Evolutionary conservation across 1,140 invertebrate genomes (phyloP), one percentile per base, ranked within the genome.

Genomic region (Periplaneta americana): DNA sequence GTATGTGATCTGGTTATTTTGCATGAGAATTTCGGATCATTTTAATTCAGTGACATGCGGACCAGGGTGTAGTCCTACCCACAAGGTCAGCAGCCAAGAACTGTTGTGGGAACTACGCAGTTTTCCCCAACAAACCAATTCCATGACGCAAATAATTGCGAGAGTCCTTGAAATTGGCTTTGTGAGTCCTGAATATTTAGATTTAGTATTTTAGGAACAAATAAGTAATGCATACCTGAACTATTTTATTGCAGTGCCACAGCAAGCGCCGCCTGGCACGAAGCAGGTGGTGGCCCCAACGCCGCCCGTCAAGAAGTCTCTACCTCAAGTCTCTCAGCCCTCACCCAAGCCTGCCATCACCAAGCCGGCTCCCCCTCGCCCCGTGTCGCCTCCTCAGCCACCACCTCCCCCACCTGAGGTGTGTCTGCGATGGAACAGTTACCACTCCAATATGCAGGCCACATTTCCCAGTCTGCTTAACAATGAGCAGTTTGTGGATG

Each of bases 401-500:
- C 77, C 66, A 9, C 75, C 77, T 34, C 75, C 82, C 4, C 83
- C 82, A 9, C 83, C 78, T 4, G 79, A 82, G 66, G 80, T 83
- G 18, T 83, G 83, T 78, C 87, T 90, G 31, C 88, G 89, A 37
- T 90, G 89, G 89, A 90, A 90, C 85, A 89, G 89, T 80, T 89
- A 90, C 84, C 88, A 89, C 75, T 86, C 87, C 31, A 90, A 89
- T 77, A 85, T 90, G 84, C 84, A 90, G 82, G 87, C 87, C 84
- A 84, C 88, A 83, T 90, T 92, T 83, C 88, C 90, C 4, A 85
- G 83, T 82, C 84, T 92, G n/a, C 84, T 91, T 32, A 85, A 87
- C 28, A 88, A 88, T 57, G 89, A 91, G 83, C 87, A 89, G 80
- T 91, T 91, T 85, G 90, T 91, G 4, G 91, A 92, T 85, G 90